phyloP scores from a whole-genome alignment of 2,797 vertebrate species.

The Tympanoctomys barrerae region DNA sequence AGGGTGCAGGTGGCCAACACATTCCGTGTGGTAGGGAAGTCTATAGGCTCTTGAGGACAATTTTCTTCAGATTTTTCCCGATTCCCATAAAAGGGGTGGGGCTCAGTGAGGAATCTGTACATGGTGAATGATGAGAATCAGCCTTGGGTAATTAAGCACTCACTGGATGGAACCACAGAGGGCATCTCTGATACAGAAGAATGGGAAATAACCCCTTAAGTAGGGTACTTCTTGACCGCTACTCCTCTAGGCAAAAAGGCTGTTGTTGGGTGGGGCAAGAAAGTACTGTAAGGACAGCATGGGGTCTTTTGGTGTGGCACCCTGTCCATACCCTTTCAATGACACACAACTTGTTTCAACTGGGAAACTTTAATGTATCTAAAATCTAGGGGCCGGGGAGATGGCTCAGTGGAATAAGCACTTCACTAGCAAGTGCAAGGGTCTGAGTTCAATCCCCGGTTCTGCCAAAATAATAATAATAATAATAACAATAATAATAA shows the following conservation, averaged over 20 bases:
- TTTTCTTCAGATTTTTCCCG: conserved; percentile 25
- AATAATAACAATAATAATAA: too few species aligned
- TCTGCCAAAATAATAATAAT: too few species aligned
- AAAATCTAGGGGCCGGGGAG: conserved; percentile 51
- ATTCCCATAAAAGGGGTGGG: conserved; percentile 3
- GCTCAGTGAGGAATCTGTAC: conserved; percentile 19
- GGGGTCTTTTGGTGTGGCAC: conserved; percentile 52
- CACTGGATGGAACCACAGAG: conserved; percentile 46
- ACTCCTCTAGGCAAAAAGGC: neutral
- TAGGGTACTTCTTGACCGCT: neutral
- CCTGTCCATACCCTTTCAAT: conserved; percentile 62
- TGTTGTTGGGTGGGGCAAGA: neutral
- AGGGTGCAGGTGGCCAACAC: conserved; percentile 46
- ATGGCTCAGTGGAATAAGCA: too few species aligned
- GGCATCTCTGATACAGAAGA: neutral
- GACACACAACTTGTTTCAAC: conserved; percentile 68
- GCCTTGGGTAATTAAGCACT: conserved; percentile 2
- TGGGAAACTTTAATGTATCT: conserved; percentile 62
- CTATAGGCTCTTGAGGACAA: conserved; percentile 42
- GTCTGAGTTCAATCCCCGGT: too few species aligned
- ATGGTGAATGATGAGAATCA: neutral
- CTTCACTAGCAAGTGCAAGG: too few species aligned
- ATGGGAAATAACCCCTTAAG: conserved; percentile 49
- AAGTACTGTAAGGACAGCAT: neutral
- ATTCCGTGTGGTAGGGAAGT: conserved; percentile 61